These are phyloP conservation scores for Cyphomyrus plagiostoma DNA, from an alignment of 2,113 vertebrate species.

Conservation along the genomic window DNA sequence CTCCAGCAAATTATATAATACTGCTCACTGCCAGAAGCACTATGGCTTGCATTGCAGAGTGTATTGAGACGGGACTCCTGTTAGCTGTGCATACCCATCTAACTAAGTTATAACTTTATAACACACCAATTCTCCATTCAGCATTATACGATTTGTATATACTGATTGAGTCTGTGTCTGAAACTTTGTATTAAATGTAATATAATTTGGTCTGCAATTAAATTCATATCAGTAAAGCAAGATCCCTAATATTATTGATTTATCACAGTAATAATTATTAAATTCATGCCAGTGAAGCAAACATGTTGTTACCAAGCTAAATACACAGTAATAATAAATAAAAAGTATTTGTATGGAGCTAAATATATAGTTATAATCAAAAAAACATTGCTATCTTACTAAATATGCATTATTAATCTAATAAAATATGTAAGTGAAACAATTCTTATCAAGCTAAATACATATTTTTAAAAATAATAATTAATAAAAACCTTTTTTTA, in stretches of 20 bases:
- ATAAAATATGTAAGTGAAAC: not conserved
- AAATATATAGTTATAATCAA: not conserved
- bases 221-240: not conserved
- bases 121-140: not conserved
- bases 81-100: not conserved
- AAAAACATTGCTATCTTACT: no score
- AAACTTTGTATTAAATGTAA: not conserved
- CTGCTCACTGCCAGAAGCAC: not conserved
- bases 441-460: not conserved
- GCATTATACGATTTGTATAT: not conserved
- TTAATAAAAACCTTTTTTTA: not conserved
- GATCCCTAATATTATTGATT: not conserved
- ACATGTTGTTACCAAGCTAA: not conserved
- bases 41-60: not conserved
- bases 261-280: not conserved
- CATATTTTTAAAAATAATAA: not conserved
- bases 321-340: not conserved
- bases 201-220: not conserved
- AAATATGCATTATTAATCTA: no score
- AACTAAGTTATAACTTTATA: not conserved
- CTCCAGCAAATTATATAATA: not conserved
- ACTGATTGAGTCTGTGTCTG: not conserved
- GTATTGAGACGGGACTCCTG: not conserved
- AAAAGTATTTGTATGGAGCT: not conserved
- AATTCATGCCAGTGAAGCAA: not conserved